These are phyloP conservation scores for Agrotis ipsilon DNA, from an alignment of 2,888 invertebrate genomes.

Conservation along the genomic window DNA sequence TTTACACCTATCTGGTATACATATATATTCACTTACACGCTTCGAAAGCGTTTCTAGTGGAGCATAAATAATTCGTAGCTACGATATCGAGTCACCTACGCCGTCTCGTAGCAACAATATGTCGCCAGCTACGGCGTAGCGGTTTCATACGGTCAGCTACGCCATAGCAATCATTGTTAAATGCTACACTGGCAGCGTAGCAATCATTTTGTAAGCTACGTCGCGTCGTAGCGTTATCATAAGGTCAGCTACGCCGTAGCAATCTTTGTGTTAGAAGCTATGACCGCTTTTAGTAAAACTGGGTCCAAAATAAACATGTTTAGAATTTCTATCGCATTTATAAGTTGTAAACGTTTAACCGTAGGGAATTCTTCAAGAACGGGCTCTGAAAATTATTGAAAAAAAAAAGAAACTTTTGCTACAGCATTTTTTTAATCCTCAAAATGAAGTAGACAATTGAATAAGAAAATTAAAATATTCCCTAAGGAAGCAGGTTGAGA, in stretches of 20 bases:
- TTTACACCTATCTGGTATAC: too few relatives aligned
- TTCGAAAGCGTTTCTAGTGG: slow-evolving; percentile 1
- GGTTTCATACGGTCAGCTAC: slow-evolving; percentile 7
- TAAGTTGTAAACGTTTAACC: too few relatives aligned
- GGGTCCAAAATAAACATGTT: not conserved
- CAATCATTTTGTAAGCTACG: too few relatives aligned
- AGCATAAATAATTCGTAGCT: slow-evolving; percentile 7
- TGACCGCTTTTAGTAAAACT: too few relatives aligned
- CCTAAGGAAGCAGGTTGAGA: not conserved
- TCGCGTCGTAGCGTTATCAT: not conserved
- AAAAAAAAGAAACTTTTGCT: too few relatives aligned
- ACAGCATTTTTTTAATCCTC: not conserved
- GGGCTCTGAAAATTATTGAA: too few relatives aligned
- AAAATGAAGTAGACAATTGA: not conserved
- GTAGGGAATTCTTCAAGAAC: too few relatives aligned
- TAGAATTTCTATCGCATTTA: not conserved
- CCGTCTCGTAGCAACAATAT: too few relatives aligned
- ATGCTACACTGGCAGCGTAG: slow-evolving; percentile 5
- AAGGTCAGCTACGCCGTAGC: slow-evolving; percentile 21
- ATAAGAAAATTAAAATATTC: not conserved
- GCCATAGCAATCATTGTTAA: not conserved
- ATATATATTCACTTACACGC: not conserved
- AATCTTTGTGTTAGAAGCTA: not conserved
- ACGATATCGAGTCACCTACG: not conserved
- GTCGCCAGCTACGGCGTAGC: not conserved